Evolutionary conservation across 2,888 invertebrate species (phyloP).

Genomic region (Orthosia cruda): DNA sequence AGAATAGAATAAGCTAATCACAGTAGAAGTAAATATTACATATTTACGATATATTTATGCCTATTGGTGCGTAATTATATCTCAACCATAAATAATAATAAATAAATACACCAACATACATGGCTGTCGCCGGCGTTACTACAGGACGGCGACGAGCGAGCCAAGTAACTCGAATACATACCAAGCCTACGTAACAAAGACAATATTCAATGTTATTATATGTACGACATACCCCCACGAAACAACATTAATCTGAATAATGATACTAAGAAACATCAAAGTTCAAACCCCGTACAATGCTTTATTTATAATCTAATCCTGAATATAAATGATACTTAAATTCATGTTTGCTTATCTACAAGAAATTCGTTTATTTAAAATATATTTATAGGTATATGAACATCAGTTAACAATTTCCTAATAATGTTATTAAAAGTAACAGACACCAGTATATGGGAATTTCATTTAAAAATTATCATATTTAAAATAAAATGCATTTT

Average conservation of each 20-base stretch:
- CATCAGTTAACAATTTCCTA: constrained; percentile 86
- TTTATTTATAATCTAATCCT: constrained; percentile 81
- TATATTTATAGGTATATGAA: constrained; percentile 79
- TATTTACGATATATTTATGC: constrained; percentile 85
- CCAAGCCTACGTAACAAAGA: constrained; percentile 81
- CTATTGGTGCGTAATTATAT: constrained; percentile 79
- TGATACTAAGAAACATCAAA: constrained; percentile 87
- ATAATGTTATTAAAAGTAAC: constrained; percentile 84
- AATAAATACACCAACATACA: constrained; percentile 68
- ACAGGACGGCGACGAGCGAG: constrained; percentile 53
- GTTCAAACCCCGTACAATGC: constrained; percentile 84
- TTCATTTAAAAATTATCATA: constrained; percentile 76
- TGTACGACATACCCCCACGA: constrained; percentile 81
- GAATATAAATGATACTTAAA: constrained; percentile 83
- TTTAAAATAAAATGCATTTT: constrained; percentile 78
- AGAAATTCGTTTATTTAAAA: constrained; percentile 84
- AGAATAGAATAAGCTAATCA: constrained; percentile 88
- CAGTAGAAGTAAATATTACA: constrained; percentile 89
- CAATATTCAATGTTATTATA: constrained; percentile 78
- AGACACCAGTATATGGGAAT: constrained; percentile 84
- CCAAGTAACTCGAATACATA: constrained; percentile 76
- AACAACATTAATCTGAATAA: constrained; percentile 84
- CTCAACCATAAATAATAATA: constrained; percentile 72
- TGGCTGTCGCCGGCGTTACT: constrained; percentile 53
- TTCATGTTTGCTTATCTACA: constrained; percentile 86